A percentile compares a stretch with the other conserved stretches of the same genome.
Conservation (phyloP, 1,140 invertebrate species). For the Drosophila parvula region DNA sequence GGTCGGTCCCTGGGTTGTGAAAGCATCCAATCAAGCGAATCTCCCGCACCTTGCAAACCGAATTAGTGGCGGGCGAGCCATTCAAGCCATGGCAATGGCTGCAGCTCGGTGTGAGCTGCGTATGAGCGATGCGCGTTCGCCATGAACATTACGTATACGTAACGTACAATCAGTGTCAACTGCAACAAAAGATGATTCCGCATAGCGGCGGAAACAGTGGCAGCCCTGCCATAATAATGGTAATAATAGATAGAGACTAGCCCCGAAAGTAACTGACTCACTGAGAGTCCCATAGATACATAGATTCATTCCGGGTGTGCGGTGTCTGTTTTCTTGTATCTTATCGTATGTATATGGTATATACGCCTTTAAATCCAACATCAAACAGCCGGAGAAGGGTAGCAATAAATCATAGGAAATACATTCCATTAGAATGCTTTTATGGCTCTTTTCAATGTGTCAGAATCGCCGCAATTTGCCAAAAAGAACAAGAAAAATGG, state of each 20-base stretch:
- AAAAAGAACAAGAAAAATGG: conserved; percentile 8
- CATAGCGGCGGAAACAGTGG: conserved; percentile 45
- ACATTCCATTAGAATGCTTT: conserved; percentile 47
- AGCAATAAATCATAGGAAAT: conserved; percentile 65
- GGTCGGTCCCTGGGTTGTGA: conserved; percentile 27
- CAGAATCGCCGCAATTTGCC: conserved; percentile 47
- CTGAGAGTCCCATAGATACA: background rate
- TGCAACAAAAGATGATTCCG: conserved; percentile 56
- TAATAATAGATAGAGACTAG: conserved; percentile 19
- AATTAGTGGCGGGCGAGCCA: conserved; percentile 26
- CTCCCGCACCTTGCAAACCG: conserved; percentile 58
- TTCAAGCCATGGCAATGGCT: conserved; percentile 8
- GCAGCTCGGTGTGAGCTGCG: conserved; percentile 44
- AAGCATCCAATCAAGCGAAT: conserved; percentile 72
- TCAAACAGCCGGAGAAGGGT: conserved; percentile 54
- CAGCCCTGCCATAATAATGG: conserved; percentile 21
- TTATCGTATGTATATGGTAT: conserved; percentile 45
- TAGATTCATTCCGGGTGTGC: conserved; percentile 26
- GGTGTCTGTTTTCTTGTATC: conserved; percentile 44
- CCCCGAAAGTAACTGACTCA: conserved; percentile 48
- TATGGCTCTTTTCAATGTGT: conserved; percentile 61
- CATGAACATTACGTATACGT: conserved; percentile 66
- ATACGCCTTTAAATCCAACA: conserved; percentile 63
- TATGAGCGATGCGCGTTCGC: conserved; percentile 63
- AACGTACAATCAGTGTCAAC: conserved; percentile 61